Evolutionary conservation across 1,140 invertebrate species (phyloP), one percentile per base, ranked within the genome.

Genomic region (Tetragonula clypearis): DNA sequence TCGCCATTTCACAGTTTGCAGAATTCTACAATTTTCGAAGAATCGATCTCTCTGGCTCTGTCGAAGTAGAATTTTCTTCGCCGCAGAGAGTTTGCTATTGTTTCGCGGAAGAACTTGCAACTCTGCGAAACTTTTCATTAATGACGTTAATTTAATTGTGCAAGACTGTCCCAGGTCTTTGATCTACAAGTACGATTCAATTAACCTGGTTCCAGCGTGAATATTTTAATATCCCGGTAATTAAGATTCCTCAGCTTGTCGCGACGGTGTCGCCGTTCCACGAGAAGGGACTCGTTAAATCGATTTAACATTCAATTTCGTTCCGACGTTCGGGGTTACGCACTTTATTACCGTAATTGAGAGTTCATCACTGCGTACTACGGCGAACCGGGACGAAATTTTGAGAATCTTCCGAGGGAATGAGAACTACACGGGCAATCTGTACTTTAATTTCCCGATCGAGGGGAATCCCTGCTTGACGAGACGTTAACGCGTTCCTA

Each of bases 271-370:
- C 58, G 21, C 12, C 11, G 23, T 62, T 62, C 23, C 11, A 55
- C n/a, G 21, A n/a, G 30, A 56, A 56, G 26, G 11, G 0, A 15
- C 17, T 58, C 23, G 26, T 71, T 14, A 79, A 58, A 80, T 71
- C 66, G 78, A 80, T 71, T 71, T 80, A 80, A 21, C 78, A 53
- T 58, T 71, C 35, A 35, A 72, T 80, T 80, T 80, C 53, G 66
- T 15, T 21, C 35, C 41, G 23, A 72, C 35, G 30, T 71, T 14
- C 41, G 4, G 30, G 23, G 14, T 23, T 69, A n/a, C 53, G 30
- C 11, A 26, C 6, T 72, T 60, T 80, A 69, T 80, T 80, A 30
- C 15, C 21, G 53, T 53, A 71, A 80, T 80, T 58, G 68, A 71
- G 14, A 30, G 66, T 80, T 71, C 58, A 58, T 60, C 79, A 35